Base-by-base conservation (phyloP, 2,113 vertebrate genomes). In the Peromyscus leucopus region DNA sequence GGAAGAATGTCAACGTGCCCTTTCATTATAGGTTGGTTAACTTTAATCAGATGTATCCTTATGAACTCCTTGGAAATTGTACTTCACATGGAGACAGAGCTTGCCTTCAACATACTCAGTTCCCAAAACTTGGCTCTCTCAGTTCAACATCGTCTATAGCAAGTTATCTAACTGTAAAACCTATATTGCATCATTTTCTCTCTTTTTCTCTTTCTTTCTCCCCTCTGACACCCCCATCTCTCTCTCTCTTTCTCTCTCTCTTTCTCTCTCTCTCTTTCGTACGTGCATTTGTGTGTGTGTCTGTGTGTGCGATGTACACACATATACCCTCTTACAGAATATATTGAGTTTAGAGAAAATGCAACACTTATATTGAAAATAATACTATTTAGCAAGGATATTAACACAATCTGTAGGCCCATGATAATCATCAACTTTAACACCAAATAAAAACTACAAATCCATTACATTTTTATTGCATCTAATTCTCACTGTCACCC, bases 161-260 rank as follows among this genome's bases (percentile, higher is more conserved):
- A 80, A 90, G 24, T 63, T 91, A 24, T 33, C 7, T 65, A 85
- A 9, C 4, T 21, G 82, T 0, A 78, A 67, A 69, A n/a, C 6
- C 17, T 9, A 74, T 46, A 10, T 28, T 6, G 11, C 33, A 15
- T 16, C 4, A 16, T 46, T 92, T 48, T 21, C 22, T 57, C 16
- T 74, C 48, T 39, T 59, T 39, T n/a, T 7, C 31, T 16, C 7
- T 39, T 1, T 0, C 10, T 69, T 3, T 5, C 1, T 51, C 19
- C 48, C 1, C 51, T 12, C 72, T 48, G 7, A 7, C 65, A 28
- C 39, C 17, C 51, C 13, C 24, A 16, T 31, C 6, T 17, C 3
- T 8, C 1, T 36, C 21, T 24, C 22, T 26, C 1, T 17, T 5
- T 61, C 26, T 48, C 5, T n/a, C 22, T 39, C 0, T 26, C 22